phyloP scores from a whole-genome alignment of 2,113 vertebrate species.

The Brachirus orientalis region DNA sequence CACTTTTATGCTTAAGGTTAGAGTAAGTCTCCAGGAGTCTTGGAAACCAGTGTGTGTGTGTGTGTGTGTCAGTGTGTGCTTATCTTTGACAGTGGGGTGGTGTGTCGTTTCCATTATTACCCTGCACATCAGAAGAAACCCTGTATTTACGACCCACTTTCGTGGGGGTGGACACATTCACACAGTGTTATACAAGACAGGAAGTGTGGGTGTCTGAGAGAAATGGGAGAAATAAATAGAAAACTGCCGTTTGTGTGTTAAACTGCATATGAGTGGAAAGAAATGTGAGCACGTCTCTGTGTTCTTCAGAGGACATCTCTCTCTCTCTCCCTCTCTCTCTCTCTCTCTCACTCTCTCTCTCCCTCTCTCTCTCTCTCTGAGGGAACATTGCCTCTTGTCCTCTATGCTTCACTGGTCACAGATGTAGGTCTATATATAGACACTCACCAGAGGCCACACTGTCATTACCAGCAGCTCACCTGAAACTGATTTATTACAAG shows the following conservation, averaged over 20 bases:
- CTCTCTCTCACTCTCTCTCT: conserved; percentile 18
- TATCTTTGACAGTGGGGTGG: not conserved
- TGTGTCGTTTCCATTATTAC: not conserved
- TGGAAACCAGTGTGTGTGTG: no score
- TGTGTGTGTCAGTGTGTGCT: not conserved
- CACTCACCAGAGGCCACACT: conserved; percentile 29
- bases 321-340: conserved; percentile 14
- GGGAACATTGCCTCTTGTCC: conserved; percentile 47
- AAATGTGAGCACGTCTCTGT: not conserved
- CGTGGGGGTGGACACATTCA: conserved; percentile 4
- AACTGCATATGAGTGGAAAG: not conserved
- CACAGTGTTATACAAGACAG: conserved; percentile 1
- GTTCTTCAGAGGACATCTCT: conserved; percentile 32
- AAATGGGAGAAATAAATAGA: not conserved
- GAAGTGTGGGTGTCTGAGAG: not conserved
- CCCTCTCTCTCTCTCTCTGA: conserved; percentile 23
- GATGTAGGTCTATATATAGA: conserved; percentile 57
- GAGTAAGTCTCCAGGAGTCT: no score
- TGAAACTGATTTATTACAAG: conserved; percentile 39
- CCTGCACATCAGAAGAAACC: not conserved
- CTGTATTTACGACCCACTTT: conserved; percentile 28
- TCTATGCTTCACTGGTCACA: conserved; percentile 53
- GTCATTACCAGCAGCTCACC: conserved; percentile 49
- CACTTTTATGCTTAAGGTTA: no score
- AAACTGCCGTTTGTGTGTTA: not conserved